phyloP scores from a whole-genome alignment of 2,888 invertebrate genomes.

The Brassicogethes aeneus region DNA sequence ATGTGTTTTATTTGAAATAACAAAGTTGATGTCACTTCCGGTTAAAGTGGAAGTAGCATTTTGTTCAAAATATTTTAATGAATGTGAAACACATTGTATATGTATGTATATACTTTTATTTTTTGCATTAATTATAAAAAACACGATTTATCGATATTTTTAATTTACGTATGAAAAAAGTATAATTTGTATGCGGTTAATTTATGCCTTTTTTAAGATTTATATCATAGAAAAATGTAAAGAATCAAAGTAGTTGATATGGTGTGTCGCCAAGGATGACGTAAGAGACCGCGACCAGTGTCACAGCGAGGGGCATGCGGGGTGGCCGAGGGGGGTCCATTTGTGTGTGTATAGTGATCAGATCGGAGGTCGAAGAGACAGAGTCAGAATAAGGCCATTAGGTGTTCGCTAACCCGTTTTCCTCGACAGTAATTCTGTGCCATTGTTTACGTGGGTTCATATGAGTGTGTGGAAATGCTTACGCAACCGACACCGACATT shows the following conservation, averaged over 20 bases:
- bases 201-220: no score
- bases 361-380: constrained; percentile 33
- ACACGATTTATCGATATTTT: no score
- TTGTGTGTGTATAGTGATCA: constrained; percentile 26
- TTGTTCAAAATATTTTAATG: no score
- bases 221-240: background rate
- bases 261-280: background rate
- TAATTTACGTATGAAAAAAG: no score
- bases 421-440: constrained; percentile 34
- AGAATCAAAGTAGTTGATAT: background rate
- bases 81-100: no score
- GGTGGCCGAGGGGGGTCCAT: background rate
- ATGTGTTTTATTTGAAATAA: no score
- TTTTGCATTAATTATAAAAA: no score
- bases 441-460: constrained; percentile 38
- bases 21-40: no score
- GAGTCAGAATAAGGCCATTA: constrained; percentile 37
- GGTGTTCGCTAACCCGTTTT: constrained; percentile 36
- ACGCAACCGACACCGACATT: constrained; percentile 21
- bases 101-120: no score
- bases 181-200: no score
- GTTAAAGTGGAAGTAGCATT: no score
- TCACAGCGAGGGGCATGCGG: background rate
- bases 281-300: no score
- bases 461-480: constrained; percentile 28